Percentiles rank a stretch among this genome's conserved stretches.
Conservation (phyloP, 2,113 vertebrate genomes). For the Anolis carolinensis region DNA sequence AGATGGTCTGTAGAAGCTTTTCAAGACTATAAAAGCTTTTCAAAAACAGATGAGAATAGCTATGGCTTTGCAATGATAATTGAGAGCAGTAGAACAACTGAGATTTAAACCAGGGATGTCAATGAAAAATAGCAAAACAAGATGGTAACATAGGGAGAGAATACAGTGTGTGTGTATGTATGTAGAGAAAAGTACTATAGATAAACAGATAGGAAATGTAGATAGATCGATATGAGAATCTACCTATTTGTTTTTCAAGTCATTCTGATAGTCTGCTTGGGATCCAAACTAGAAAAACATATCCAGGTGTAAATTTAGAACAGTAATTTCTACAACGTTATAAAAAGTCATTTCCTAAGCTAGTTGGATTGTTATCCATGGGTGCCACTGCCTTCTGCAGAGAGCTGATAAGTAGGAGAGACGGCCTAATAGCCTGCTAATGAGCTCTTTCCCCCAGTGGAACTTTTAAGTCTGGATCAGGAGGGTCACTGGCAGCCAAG, state of each 20-base stretch:
- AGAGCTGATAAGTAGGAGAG: slow-evolving; percentile 41
- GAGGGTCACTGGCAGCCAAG: slow-evolving; percentile 44
- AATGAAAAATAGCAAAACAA: not conserved
- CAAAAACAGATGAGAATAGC: not conserved
- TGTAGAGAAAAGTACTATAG: not conserved
- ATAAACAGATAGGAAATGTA: not conserved
- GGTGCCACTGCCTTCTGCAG: slow-evolving; percentile 36
- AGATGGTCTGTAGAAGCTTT: no score
- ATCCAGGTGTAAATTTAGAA: not conserved
- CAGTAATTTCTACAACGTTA: slow-evolving; percentile 8
- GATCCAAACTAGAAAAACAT: not conserved
- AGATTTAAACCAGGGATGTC: not conserved
- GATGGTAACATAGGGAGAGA: not conserved
- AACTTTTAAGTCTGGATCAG: slow-evolving; percentile 40
- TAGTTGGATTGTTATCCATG: slow-evolving; percentile 33
- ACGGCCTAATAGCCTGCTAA: slow-evolving; percentile 38
- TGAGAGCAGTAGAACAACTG: not conserved
- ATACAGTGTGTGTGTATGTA: not conserved
- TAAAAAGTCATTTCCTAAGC: slow-evolving; percentile 20
- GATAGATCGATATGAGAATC: not conserved
- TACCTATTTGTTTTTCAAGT: not conserved
- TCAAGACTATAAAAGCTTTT: not conserved
- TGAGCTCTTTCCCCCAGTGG: slow-evolving; percentile 41
- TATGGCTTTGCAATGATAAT: not conserved
- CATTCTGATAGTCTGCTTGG: not conserved